Evolutionary conservation across 2,113 vertebrate species (phyloP), one percentile per base, ranked within the genome.

Genomic region (Albula goreensis): DNA sequence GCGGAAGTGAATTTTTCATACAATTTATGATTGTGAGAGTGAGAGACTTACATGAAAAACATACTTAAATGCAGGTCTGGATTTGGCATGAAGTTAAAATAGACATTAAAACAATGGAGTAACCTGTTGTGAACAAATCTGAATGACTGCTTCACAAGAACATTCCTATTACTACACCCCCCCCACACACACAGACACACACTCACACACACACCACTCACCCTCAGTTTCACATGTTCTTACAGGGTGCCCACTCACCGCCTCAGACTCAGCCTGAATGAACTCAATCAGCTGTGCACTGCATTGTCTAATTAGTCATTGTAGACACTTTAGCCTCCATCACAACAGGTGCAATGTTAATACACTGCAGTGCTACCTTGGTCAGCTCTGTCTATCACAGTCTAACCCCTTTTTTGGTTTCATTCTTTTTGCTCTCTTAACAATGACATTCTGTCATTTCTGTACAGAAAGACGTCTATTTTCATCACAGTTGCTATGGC

Each of bases 401-500:
- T 56, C 63, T 52, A 50, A 80, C 53, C 50, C 81, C 70, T 52
- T 22, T 50, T 66, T 86, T 57, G 31, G 31, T 91, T 88, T 91
- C 84, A 87, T 78, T 83, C 80, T 88, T 6, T 83, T 86, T 86
- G 85, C 91, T 89, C 92, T 41, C 89, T 84, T 89, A 93, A 93
- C 89, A 93, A 91, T 50, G 56, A 92, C 91, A 88, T 94, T 94
- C 91, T 93, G 93, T 93, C 91, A 92, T 93, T 95, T 90, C 92
- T 91, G 92, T 91, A 93, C 93, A 95, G 94, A 95, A 93, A 92
- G 92, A 94, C 86, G 90, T 93, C 94, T 95, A 95, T 94, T 95
- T 94, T 94, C 90, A 95, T 93, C 93, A 94, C 90, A 85, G 95
- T 96, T 95, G 92, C 95, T 94, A 95, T 95, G 92, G 94, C 94